Percentiles rank a stretch among this genome's conserved stretches.
Conservation (phyloP, 2,113 vertebrate species). For the Chamaea fasciata region DNA sequence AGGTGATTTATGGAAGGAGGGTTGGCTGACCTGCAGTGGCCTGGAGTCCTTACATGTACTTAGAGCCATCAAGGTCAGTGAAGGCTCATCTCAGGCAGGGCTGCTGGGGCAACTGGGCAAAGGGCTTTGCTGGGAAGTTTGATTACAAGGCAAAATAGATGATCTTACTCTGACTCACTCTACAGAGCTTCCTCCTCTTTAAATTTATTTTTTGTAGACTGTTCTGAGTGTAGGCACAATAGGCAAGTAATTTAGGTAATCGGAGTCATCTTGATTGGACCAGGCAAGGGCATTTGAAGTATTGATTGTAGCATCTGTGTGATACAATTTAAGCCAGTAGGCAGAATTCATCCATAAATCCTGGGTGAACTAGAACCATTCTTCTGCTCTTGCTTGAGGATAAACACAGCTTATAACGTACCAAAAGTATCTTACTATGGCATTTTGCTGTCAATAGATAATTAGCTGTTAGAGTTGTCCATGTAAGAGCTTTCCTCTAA, state of each 20-base stretch:
- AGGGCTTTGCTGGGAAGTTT: background rate
- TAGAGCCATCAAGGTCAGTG: background rate
- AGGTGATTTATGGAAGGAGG: background rate
- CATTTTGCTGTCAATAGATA: constrained; percentile 7
- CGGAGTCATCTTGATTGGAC: constrained; percentile 31
- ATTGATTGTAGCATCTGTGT: constrained; percentile 20
- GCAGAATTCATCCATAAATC: constrained; percentile 34
- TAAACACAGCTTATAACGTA: background rate
- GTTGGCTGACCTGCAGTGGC: background rate
- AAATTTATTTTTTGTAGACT: constrained; percentile 7
- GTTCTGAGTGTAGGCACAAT: background rate
- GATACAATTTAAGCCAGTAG: constrained; percentile 36
- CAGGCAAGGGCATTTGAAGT: constrained; percentile 29
- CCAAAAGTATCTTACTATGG: background rate
- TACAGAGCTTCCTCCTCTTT: background rate
- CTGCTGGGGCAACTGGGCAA: background rate
- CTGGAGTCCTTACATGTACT: rapidly evolving
- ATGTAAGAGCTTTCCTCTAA: background rate
- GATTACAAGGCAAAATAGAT: background rate
- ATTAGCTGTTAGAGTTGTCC: background rate
- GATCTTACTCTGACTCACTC: background rate
- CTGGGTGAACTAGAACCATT: constrained; percentile 10
- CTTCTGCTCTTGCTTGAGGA: constrained; percentile 2
- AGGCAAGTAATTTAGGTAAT: constrained; percentile 42
- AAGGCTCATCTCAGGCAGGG: background rate